Percentiles rank a stretch among this genome's conserved stretches.
These are phyloP conservation scores for Apamea monoglypha DNA, from an alignment of 2,888 invertebrate species.

Conservation along the genomic window DNA sequence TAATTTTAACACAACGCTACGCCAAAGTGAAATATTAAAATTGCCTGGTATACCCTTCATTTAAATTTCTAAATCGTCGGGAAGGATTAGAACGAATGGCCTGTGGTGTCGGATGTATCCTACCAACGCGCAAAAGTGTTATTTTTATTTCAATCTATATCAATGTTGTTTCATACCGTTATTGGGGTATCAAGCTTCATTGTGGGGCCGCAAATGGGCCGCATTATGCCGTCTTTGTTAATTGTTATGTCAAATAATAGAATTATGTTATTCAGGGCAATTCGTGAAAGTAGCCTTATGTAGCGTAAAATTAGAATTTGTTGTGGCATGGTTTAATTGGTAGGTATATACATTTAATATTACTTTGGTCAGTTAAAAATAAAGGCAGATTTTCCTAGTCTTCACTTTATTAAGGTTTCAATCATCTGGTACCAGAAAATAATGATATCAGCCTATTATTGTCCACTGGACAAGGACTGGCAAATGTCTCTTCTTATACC, in stretches of 20 bases:
- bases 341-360: not conserved
- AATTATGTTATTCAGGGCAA: constrained; percentile 31
- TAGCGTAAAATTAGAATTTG: not conserved
- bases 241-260: constrained; percentile 47
- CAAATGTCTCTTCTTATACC: too few species aligned
- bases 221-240: constrained; percentile 38
- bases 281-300: constrained; percentile 19
- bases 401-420: too few species aligned
- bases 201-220: constrained; percentile 42
- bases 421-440: too few species aligned
- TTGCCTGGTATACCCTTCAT: constrained; percentile 80
- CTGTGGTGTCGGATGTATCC: constrained; percentile 44
- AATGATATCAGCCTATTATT: too few species aligned
- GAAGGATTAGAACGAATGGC: constrained; percentile 73
- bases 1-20: constrained; percentile 78
- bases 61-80: constrained; percentile 83
- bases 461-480: too few species aligned
- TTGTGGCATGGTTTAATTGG: not conserved
- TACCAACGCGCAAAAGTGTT: constrained; percentile 34
- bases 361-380: not conserved
- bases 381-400: too few species aligned
- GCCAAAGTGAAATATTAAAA: constrained; percentile 80
- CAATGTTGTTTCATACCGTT: constrained; percentile 32
- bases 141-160: constrained; percentile 53
- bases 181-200: constrained; percentile 41